phyloP scores from a whole-genome alignment of 1,140 invertebrate species.

The Drosophila obscura region DNA sequence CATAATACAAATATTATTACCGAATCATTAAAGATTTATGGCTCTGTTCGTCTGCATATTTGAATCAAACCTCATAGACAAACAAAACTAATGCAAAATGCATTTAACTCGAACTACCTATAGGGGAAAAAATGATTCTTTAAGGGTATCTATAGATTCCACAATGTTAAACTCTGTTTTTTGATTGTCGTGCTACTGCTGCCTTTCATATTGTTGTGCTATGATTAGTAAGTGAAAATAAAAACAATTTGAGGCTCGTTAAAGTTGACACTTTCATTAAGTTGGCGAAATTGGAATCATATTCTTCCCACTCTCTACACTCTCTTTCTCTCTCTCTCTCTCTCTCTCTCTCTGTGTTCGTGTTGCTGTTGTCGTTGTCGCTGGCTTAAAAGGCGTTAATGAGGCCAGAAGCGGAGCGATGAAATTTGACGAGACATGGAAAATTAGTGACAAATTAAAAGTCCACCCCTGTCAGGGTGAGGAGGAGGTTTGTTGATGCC shows the following conservation, averaged over 20 bases:
- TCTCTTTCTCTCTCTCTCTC: not conserved
- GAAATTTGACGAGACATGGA: slow-evolving; percentile 76
- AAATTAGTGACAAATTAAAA: slow-evolving; percentile 80
- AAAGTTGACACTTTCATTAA: slow-evolving; percentile 82
- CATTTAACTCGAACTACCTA: too few relatives aligned
- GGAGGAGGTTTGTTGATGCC: slow-evolving; percentile 45
- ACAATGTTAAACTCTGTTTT: not conserved
- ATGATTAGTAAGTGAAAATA: slow-evolving; percentile 68
- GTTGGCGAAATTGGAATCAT: slow-evolving; percentile 67
- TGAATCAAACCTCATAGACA: too few relatives aligned
- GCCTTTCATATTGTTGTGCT: slow-evolving; percentile 31
- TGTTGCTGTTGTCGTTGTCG: not conserved
- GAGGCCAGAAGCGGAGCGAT: slow-evolving; percentile 44
- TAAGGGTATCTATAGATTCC: too few relatives aligned
- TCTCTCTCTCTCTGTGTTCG: too few relatives aligned
- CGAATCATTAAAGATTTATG: too few relatives aligned
- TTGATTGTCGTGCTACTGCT: not conserved
- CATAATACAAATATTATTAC: too few relatives aligned
- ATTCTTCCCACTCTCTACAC: not conserved
- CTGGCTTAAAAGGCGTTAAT: slow-evolving; percentile 69
- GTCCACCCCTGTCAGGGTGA: slow-evolving; percentile 36
- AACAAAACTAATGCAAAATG: too few relatives aligned
- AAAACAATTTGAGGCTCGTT: slow-evolving; percentile 82
- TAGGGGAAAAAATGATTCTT: too few relatives aligned
- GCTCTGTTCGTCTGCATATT: not conserved